A percentile compares a stretch with the other conserved stretches of the same genome.
Conservation (phyloP, 2,888 invertebrate genomes). For the Cactoblastis cactorum region DNA sequence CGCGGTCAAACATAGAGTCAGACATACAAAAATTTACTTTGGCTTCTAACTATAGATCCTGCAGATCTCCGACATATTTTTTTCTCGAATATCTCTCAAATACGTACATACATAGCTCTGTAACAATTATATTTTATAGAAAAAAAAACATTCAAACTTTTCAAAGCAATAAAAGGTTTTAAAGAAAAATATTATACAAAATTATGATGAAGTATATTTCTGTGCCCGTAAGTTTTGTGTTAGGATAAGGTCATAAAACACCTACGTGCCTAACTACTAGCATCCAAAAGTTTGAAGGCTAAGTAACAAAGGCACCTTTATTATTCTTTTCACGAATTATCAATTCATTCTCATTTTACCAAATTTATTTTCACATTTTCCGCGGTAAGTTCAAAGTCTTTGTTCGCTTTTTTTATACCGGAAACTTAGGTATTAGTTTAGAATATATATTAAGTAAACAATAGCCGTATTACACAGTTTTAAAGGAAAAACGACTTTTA, state of each 20-base stretch:
- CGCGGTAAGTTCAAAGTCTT: background rate
- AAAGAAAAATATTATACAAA: no score
- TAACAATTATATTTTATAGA: no score
- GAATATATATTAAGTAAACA: background rate
- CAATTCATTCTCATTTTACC: constrained; percentile 5
- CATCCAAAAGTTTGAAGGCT: background rate
- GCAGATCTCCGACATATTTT: no score
- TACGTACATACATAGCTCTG: no score
- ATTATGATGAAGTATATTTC: background rate
- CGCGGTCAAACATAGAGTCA: no score
- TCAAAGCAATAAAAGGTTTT: no score
- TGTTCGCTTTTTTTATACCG: background rate
- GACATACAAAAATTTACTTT: no score
- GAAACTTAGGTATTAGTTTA: background rate
- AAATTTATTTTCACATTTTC: background rate
- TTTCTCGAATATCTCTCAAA: no score
- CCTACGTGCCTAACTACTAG: background rate
- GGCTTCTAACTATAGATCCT: no score
- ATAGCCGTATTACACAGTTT: no score
- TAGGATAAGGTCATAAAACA: constrained; percentile 1
- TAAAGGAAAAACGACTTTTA: no score
- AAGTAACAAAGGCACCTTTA: background rate
- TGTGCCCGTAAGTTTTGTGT: background rate
- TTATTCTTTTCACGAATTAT: constrained; percentile 1
- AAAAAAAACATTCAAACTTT: no score